A percentile compares a stretch with the other conserved stretches of the same genome.
phyloP scores from a whole-genome alignment of 2,113 vertebrate genomes.

The Grallaria varia region DNA sequence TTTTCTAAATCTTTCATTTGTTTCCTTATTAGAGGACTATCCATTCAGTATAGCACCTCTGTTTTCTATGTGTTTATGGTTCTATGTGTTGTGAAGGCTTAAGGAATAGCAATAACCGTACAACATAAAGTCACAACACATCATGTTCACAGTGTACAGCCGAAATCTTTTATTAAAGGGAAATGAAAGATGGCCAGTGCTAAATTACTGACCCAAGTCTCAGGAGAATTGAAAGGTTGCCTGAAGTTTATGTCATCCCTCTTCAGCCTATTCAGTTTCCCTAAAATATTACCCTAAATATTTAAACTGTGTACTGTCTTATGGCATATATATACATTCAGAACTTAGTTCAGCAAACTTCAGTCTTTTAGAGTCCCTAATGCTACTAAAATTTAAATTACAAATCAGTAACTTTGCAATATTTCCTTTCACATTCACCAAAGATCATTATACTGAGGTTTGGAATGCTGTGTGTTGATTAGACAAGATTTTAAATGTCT shows the following conservation, averaged over 20 bases:
- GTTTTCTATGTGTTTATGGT: neutral
- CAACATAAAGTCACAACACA: neutral
- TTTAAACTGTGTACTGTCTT: neutral
- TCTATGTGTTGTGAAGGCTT: neutral
- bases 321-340: neutral
- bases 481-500: neutral
- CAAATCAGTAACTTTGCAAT: neutral
- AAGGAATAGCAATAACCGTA: neutral
- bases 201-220: neutral
- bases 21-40: neutral
- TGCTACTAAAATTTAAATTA: constrained; percentile 29
- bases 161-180: neutral
- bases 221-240: neutral
- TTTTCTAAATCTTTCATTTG: neutral
- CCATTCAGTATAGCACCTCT: neutral
- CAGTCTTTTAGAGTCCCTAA: neutral
- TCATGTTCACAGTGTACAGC: neutral
- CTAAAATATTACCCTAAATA: neutral
- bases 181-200: neutral
- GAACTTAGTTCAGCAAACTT: neutral
- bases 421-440: neutral
- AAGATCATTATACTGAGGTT: neutral
- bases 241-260: neutral
- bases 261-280: neutral
- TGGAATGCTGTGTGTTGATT: neutral